Evolutionary conservation across 2,113 vertebrate species (phyloP), one percentile per base, ranked within the genome.

Genomic region (Nycticebus coucang): DNA sequence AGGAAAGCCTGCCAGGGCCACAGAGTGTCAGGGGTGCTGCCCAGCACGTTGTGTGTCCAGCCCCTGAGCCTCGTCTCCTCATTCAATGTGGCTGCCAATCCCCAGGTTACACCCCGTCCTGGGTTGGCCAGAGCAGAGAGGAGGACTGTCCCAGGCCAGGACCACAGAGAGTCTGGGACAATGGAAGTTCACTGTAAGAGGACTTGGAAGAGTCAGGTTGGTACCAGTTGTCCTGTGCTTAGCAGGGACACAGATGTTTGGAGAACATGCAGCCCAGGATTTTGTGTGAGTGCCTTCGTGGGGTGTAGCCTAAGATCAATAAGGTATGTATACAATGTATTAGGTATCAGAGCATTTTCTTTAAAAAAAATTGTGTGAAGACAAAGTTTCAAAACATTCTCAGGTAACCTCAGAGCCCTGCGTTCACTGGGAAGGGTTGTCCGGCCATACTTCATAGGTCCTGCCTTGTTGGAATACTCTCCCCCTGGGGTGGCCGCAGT

Each of bases 241-340:
- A 19, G n/a, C 72, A 26, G 21, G 33, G 5, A 4, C 4, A 18
- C 17, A 59, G 3, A 24, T 28, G 35, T 2, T 2, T 33, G 15
- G 6, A 19, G 7, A 33, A 3, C 1, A 14, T 0, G 0, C 1
- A n/a, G 33, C 30, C 17, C 28, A 21, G 14, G 2, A 3, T 1
- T 12, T 4, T 18, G 53, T 28, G 0, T 26, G 12, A 24, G 15
- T 59, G 2, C 21, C 37, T 77, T 26, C 13, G 26, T 33, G 55
- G 4, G 33, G 4, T 7, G 1, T 0, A 5, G 5, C 1, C 59
- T 33, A 45, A 60, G 35, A 50, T 37, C 22, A 69, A 33, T 26
- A 80, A 37, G 45, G 28, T 10, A 30, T 2, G 0, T 11, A 3
- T 45, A 45, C 45, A 5, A 45, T 45, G 45, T 55, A 5, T 4